Evolutionary conservation across 2,113 vertebrate genomes (phyloP).

Genomic region (Dicerorhinus sumatrensis): DNA sequence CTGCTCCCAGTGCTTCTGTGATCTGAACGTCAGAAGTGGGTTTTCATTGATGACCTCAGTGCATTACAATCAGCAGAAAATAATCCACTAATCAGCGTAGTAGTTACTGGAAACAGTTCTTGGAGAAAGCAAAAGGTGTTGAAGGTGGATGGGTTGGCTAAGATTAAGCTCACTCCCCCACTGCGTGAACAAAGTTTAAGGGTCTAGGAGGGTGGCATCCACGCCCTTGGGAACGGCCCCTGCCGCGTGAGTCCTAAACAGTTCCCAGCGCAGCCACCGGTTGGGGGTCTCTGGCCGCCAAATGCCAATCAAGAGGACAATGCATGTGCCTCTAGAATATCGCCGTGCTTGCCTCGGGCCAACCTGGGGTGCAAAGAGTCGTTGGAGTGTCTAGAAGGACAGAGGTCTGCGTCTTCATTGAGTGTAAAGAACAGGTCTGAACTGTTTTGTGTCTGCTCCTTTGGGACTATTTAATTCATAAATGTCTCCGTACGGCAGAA

Average conservation of each 20-base stretch:
- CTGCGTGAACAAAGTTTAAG: not conserved
- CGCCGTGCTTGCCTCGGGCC: not conserved
- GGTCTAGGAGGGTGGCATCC: not conserved
- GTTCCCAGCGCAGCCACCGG: not conserved
- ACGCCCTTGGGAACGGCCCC: not conserved
- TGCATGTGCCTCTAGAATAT: not conserved
- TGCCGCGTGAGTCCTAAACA: not conserved
- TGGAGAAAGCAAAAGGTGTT: not conserved
- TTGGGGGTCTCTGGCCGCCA: not conserved
- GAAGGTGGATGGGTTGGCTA: fast-evolving
- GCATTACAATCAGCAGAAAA: no score
- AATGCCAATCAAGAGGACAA: not conserved
- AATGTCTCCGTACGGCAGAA: fast-evolving
- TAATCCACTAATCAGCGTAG: not conserved
- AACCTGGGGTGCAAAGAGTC: not conserved
- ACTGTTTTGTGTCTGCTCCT: not conserved
- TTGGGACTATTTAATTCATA: not conserved
- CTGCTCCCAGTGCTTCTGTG: not conserved
- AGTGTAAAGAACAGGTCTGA: no score
- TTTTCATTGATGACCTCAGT: not conserved
- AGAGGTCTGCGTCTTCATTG: not conserved
- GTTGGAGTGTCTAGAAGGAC: not conserved
- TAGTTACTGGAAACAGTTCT: fast-evolving
- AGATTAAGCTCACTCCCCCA: no score
- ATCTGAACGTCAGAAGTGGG: not conserved